phyloP scores from a whole-genome alignment of 2,888 invertebrate species.

The Polydesmus complanatus region DNA sequence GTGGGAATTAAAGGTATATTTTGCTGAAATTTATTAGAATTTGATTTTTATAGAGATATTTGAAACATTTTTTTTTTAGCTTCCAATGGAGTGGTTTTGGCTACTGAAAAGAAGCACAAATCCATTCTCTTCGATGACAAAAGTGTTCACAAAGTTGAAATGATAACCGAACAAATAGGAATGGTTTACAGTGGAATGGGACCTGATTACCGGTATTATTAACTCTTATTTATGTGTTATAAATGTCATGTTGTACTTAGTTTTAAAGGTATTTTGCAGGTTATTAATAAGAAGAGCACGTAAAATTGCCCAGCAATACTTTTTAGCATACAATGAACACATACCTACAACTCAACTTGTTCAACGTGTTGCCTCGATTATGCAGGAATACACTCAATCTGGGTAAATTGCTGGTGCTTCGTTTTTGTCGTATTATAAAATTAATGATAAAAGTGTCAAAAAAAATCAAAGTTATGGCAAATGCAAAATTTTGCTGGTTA shows the following conservation, averaged over 20 bases:
- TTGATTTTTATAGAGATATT: not conserved
- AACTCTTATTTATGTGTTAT: not conserved
- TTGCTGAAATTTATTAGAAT: not conserved
- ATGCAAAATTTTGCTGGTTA: too few species aligned
- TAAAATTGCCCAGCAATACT: conserved; percentile 92
- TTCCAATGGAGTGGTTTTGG: conserved; percentile 93
- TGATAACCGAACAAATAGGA: conserved; percentile 86
- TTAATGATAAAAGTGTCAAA: too few species aligned
- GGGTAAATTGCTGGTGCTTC: conserved; percentile 55
- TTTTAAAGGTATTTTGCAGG: conserved; percentile 46
- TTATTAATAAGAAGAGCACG: conserved; percentile 79
- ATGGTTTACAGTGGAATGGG: conserved; percentile 84
- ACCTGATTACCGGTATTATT: conserved; percentile 38
- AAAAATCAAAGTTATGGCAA: too few species aligned
- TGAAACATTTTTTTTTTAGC: conserved; percentile 43
- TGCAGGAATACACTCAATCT: conserved; percentile 99
- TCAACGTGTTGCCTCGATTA: conserved; percentile 86
- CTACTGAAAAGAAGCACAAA: conserved; percentile 97
- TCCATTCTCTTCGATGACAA: conserved; percentile 93
- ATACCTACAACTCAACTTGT: conserved; percentile 95
- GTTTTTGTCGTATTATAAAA: not conserved
- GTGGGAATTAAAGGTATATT: conserved; percentile 87
- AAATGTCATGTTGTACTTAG: not conserved
- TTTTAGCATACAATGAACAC: conserved; percentile 75
- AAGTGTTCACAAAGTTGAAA: conserved; percentile 90